Percentiles rank a stretch among this genome's conserved stretches.
Conservation (phyloP, 2,113 vertebrate genomes). For the Syrmaticus mikado region DNA sequence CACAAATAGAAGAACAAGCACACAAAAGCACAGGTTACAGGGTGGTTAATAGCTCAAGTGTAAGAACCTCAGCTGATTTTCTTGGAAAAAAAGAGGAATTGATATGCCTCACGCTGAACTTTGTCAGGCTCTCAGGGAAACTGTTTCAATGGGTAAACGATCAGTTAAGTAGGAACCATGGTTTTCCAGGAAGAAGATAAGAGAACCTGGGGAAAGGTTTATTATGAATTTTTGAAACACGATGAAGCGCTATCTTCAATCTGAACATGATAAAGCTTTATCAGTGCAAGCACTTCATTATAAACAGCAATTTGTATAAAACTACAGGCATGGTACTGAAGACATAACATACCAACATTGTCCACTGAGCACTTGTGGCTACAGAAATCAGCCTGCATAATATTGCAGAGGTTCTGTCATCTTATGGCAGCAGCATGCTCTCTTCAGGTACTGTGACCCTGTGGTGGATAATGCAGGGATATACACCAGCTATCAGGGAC, state of each 20-base stretch:
- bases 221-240: constrained; percentile 36
- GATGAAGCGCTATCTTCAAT: constrained; percentile 28
- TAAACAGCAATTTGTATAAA: constrained; percentile 29
- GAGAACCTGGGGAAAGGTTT: background rate
- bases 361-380: background rate
- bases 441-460: background rate
- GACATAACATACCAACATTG: background rate
- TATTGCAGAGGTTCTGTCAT: background rate
- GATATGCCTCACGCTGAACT: background rate
- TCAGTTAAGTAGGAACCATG: constrained; percentile 21
- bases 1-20: background rate
- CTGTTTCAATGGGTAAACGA: constrained; percentile 3
- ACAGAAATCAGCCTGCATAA: constrained; percentile 6
- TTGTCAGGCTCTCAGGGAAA: background rate
- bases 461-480: background rate
- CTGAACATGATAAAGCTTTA: constrained; percentile 45
- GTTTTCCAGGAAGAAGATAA: constrained; percentile 14
- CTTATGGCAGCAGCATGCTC: background rate
- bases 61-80: background rate
- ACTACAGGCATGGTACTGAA: constrained; percentile 14
- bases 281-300: constrained; percentile 42
- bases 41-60: background rate
- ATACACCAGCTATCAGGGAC: background rate
- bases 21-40: background rate
- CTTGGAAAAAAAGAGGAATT: background rate